Percentiles rank a stretch among this genome's conserved stretches.
These are phyloP conservation scores for Nasonia vitripennis DNA, from an alignment of 1,140 invertebrate species.

Conservation along the genomic window DNA sequence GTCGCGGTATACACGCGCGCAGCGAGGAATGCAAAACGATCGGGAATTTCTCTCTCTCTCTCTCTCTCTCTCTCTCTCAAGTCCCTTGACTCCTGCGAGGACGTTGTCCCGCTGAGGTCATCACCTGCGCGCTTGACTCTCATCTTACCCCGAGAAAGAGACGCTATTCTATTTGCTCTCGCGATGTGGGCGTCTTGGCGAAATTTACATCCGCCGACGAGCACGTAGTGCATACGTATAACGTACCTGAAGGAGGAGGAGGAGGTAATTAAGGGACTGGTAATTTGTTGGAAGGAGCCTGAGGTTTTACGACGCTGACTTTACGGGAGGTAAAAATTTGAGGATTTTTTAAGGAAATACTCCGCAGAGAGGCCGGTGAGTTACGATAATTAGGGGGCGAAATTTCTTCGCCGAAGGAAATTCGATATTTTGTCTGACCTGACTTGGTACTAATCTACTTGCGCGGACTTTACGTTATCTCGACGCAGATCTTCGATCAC, in stretches of 20 bases:
- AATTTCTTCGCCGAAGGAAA: background rate
- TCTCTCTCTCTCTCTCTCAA: background rate
- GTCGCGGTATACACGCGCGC: background rate
- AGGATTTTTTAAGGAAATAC: background rate
- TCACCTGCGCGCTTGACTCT: conserved; percentile 26
- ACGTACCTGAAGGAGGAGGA: background rate
- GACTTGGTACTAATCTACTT: background rate
- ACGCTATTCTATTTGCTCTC: background rate
- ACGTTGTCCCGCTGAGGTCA: conserved; percentile 49
- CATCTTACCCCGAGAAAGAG: conserved; percentile 3
- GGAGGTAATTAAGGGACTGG: background rate
- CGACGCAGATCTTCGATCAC: no score
- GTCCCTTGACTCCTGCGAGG: conserved; percentile 33
- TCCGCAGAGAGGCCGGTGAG: background rate
- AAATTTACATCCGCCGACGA: background rate
- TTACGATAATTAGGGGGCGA: background rate
- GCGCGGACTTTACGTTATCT: background rate
- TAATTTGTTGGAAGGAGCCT: background rate
- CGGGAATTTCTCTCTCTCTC: conserved; percentile 16
- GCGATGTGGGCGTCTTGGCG: background rate
- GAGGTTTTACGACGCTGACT: background rate
- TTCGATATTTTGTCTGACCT: background rate
- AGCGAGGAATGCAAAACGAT: conserved; percentile 35
- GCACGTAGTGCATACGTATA: background rate
- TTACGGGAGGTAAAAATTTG: background rate